These are phyloP conservation scores for Tuberolachnus salignus DNA, from an alignment of 2,888 invertebrate genomes.

Conservation along the genomic window DNA sequence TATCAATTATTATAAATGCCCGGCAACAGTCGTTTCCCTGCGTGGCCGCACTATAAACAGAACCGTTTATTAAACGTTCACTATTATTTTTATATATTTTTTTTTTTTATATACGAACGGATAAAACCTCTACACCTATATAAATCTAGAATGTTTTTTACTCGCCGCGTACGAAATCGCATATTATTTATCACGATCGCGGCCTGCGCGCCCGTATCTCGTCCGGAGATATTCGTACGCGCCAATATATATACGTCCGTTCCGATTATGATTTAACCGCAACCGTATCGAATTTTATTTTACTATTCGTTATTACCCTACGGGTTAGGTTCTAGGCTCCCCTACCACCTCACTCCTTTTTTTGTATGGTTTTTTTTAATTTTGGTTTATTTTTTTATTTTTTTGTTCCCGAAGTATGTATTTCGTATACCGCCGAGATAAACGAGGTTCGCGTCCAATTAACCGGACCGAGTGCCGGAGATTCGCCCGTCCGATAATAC, in stretches of 20 bases:
- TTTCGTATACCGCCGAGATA: neutral
- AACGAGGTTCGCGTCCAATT: constrained; percentile 12
- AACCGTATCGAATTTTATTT: neutral
- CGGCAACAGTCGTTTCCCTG: neutral
- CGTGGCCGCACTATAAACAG: neutral
- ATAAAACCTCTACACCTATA: neutral
- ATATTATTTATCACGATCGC: too few relatives aligned
- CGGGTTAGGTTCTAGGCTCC: too few relatives aligned
- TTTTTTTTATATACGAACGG: neutral
- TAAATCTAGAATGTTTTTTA: neutral
- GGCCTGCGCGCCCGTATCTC: too few relatives aligned
- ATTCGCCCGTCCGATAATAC: constrained; percentile 1
- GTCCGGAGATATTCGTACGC: too few relatives aligned
- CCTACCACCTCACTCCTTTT: neutral
- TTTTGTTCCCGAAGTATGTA: neutral
- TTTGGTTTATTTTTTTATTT: too few relatives aligned
- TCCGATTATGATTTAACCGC: neutral
- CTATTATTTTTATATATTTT: neutral
- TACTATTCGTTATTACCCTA: too few relatives aligned
- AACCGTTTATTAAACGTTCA: constrained; percentile 30
- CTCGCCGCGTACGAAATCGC: too few relatives aligned
- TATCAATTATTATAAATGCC: constrained; percentile 21
- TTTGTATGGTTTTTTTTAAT: too few relatives aligned
- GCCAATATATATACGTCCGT: too few relatives aligned
- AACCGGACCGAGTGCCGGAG: neutral